Base-by-base conservation (phyloP, 2,797 vertebrate species). In the Bucorvus abyssinicus region DNA sequence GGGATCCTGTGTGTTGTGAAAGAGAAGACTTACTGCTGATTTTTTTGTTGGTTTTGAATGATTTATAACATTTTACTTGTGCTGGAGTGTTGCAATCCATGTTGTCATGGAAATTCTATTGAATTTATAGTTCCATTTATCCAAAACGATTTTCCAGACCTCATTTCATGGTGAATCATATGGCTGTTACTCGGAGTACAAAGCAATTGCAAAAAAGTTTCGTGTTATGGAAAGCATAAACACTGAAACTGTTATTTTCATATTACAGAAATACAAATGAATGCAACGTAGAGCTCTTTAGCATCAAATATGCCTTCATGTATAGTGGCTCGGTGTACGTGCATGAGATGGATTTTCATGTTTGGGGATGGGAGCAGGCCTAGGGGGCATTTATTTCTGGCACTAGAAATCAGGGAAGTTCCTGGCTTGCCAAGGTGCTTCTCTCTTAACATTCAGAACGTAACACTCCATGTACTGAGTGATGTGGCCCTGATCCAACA, bases 101-200 rank as follows among this genome's bases (percentile, higher is more conserved):
- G 98, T 98, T 98, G 98, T 98, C 98, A 98, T 98, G 98, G 98
- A 98, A 98, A 98, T 98, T 98, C 97, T 98, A 98, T 98, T 98
- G 98, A 98, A 98, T 98, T 98, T 98, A 98, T 98, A 97, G 98
- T 98, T 98, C 98, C 97, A 98, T 98, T 98, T 98, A 98, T 98
- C 97, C 98, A 98, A 98, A 98, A 98, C 97, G 98, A 98, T 98
- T 98, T 98, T 98, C 97, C 97, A 98, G 98, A 98, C 98, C 98
- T 98, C 98, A 98, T 98, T 98, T 98, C 98, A 98, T 98, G 98
- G 98, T 98, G 98, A 98, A 98, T 98, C 98, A 98, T 98, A 98
- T 97, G 97, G 97, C 97, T 98, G 97, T 98, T 98, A 97, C 96
- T 97, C 7, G 49, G 97, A 97, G 97, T 97, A 98, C 97, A 98